phyloP scores from a whole-genome alignment of 1,140 invertebrate species.

The Nylanderia fulva region DNA sequence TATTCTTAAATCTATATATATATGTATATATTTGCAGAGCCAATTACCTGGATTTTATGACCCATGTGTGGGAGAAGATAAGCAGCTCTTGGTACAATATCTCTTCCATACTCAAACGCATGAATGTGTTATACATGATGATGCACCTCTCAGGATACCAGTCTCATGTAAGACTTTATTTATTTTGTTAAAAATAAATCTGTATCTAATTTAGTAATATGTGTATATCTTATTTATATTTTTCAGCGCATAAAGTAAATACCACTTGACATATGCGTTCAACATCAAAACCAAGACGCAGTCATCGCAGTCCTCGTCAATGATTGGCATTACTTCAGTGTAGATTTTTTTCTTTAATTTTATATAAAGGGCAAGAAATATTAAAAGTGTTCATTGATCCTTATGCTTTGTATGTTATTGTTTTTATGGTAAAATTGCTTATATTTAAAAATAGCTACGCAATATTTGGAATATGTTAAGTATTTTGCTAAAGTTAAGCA shows the following conservation, averaged over 20 bases:
- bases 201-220: constrained; percentile 11
- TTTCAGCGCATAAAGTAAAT: constrained; percentile 86
- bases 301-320: constrained; percentile 29
- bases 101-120: constrained; percentile 92
- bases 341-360: constrained; percentile 67
- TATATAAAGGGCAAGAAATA: constrained; percentile 51
- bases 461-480: constrained; percentile 17
- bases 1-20: no score
- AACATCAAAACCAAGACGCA: constrained; percentile 57
- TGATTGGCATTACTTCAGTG: constrained; percentile 47
- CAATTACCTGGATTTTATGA: constrained; percentile 99
- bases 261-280: constrained; percentile 83
- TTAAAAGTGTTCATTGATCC: constrained; percentile 65
- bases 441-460: constrained; percentile 21
- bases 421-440: constrained; percentile 19
- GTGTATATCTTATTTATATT: constrained; percentile 22
- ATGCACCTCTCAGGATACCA: constrained; percentile 92
- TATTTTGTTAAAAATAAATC: background rate
- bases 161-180: constrained; percentile 86
- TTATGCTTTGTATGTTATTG: constrained; percentile 69
- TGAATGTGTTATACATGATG: constrained; percentile 93
- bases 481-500: background rate
- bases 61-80: constrained; percentile 97
- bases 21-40: constrained; percentile 88
- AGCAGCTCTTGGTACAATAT: constrained; percentile 95